These are phyloP conservation scores for Eupithecia abbreviata DNA, from an alignment of 2,888 invertebrate genomes.

Conservation along the genomic window DNA sequence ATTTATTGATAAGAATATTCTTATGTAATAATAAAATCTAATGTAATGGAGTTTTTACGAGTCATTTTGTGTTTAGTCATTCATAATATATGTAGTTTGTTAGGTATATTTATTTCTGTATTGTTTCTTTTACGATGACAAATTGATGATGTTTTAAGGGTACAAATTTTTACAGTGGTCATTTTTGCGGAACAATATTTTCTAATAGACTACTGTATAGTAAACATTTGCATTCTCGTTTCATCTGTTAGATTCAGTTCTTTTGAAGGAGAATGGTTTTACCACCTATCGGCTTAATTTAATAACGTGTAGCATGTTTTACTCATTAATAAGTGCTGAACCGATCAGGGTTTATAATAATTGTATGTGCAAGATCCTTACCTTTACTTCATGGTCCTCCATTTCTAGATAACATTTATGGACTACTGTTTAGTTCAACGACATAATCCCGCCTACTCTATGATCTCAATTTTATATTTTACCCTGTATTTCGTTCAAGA, in stretches of 20 bases:
- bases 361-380: not conserved
- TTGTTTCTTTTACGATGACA: not conserved
- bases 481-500: not conserved
- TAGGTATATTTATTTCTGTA: not conserved
- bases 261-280: not conserved
- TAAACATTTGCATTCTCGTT: not conserved
- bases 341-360: too few relatives aligned
- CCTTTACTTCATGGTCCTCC: not conserved
- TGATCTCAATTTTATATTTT: not conserved
- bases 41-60: not conserved
- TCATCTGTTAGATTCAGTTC: not conserved
- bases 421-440: not conserved
- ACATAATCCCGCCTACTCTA: not conserved
- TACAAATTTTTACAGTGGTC: not conserved
- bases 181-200: not conserved
- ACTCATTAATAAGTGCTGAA: too few relatives aligned
- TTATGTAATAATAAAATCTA: too few relatives aligned
- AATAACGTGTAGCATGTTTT: not conserved
- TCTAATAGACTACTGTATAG: not conserved
- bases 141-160: not conserved
- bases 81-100: not conserved
- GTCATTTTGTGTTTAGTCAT: not conserved
- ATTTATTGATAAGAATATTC: too few relatives aligned
- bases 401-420: not conserved
- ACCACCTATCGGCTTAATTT: not conserved